phyloP scores from a whole-genome alignment of 2,888 invertebrate genomes.

The Hemithea aestivaria region DNA sequence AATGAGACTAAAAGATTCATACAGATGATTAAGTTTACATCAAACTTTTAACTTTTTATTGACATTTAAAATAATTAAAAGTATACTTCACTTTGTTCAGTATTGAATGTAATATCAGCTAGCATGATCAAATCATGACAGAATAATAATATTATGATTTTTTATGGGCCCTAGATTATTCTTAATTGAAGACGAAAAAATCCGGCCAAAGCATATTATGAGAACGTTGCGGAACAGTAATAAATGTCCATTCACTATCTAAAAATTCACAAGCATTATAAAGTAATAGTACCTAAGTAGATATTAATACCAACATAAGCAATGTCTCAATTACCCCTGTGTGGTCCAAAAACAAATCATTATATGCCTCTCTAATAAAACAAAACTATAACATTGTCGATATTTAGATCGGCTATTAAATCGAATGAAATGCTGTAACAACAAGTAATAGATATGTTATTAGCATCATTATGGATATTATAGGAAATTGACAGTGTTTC shows the following conservation, averaged over 20 bases:
- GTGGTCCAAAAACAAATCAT: constrained; percentile 65
- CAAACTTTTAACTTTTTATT: too few species aligned
- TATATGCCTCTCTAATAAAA: constrained; percentile 58
- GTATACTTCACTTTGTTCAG: too few species aligned
- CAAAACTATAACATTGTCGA: constrained; percentile 62
- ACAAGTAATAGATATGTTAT: constrained; percentile 68
- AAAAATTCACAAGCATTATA: constrained; percentile 38
- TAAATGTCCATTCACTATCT: constrained; percentile 34
- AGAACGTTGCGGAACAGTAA: constrained; percentile 39
- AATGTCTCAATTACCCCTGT: constrained; percentile 73
- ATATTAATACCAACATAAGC: constrained; percentile 49
- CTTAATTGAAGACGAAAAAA: too few species aligned
- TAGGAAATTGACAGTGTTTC: constrained; percentile 59
- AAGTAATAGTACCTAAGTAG: constrained; percentile 44
- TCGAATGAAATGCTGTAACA: constrained; percentile 56
- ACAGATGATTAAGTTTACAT: too few species aligned
- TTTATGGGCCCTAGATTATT: too few species aligned
- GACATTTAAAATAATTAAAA: too few species aligned
- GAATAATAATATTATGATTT: too few species aligned
- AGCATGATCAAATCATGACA: too few species aligned
- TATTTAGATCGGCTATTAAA: constrained; percentile 68
- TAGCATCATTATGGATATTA: constrained; percentile 61
- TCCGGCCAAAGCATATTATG: constrained; percentile 42
- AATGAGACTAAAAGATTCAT: too few species aligned
- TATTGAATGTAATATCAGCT: too few species aligned